phyloP scores from a whole-genome alignment of 2,888 invertebrate species.

The Acanthosepion pharaonis region DNA sequence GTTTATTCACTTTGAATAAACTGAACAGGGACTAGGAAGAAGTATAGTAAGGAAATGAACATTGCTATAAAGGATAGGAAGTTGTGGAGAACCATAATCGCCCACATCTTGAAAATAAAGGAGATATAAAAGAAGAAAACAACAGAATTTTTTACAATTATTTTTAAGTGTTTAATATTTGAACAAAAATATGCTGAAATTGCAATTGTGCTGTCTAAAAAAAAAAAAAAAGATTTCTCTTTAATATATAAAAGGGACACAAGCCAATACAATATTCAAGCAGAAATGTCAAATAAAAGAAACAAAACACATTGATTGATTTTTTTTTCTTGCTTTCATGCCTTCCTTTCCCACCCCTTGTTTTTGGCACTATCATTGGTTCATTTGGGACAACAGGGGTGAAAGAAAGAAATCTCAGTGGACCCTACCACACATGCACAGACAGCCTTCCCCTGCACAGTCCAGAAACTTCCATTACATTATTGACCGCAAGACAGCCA shows the following conservation, averaged over 20 bases:
- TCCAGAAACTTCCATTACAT: background rate
- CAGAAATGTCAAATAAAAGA: background rate
- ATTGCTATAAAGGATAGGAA: no score
- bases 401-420: background rate
- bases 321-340: background rate
- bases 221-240: background rate
- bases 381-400: background rate
- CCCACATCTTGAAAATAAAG: no score
- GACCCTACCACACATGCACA: background rate
- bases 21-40: no score
- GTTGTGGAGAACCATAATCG: no score
- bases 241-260: background rate
- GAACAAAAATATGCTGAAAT: background rate
- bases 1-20: no score
- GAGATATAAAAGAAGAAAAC: no score
- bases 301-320: background rate
- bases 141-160: no score
- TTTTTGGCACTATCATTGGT: constrained; percentile 8
- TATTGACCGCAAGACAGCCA: constrained; percentile 11
- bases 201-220: background rate
- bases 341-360: no score
- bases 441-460: background rate
- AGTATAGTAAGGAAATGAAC: no score
- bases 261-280: background rate
- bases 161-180: no score